Conservation (phyloP, 2,888 invertebrate species). For the Schizaphis graminum region DNA sequence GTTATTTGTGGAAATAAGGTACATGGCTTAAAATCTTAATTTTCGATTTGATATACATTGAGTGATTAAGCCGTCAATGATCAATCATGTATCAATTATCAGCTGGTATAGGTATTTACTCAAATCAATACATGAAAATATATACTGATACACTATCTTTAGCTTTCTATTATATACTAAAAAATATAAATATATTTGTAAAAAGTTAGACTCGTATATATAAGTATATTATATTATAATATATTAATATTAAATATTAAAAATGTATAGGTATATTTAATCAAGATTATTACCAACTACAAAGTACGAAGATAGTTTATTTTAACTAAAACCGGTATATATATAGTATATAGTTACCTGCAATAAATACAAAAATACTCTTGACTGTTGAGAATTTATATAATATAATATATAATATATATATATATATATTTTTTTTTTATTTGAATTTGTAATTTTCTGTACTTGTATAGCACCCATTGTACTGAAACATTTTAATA, state of each 20-base stretch:
- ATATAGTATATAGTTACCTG: no score
- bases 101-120: neutral
- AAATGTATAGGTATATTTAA: neutral
- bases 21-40: neutral
- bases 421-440: no score
- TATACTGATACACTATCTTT: neutral
- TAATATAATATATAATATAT: no score
- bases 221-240: neutral
- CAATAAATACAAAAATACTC: neutral
- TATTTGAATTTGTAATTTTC: no score
- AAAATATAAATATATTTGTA: neutral
- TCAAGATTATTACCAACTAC: neutral
- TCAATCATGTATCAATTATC: neutral
- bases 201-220: neutral
- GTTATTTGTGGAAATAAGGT: neutral
- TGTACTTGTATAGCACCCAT: no score
- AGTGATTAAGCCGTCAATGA: neutral
- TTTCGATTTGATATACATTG: neutral
- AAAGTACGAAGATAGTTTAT: neutral
- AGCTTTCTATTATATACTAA: neutral
- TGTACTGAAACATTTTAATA: no score
- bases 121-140: neutral
- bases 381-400: neutral
- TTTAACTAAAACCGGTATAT: neutral
- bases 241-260: neutral